A percentile compares a stretch with the other conserved stretches of the same genome.
phyloP scores from a whole-genome alignment of 2,888 invertebrate species.

The Willowsia nigromaculata region DNA sequence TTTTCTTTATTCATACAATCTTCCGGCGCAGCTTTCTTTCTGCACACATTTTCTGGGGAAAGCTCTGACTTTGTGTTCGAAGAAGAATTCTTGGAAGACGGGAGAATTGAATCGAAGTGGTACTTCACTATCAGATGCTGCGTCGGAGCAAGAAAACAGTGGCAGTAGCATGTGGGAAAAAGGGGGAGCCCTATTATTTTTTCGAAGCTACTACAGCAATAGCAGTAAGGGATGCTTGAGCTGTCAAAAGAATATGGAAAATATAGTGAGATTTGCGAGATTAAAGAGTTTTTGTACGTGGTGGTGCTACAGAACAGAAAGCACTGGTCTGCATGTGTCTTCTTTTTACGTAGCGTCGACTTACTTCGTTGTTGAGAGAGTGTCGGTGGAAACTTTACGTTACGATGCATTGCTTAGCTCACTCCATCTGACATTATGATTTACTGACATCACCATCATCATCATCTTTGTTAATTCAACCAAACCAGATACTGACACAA shows the following conservation, averaged over 20 bases:
- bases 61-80: background rate
- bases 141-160: background rate
- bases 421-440: constrained; percentile 58
- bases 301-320: background rate
- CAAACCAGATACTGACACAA: constrained; percentile 35
- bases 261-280: constrained; percentile 62
- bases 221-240: constrained; percentile 27
- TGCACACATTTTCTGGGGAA: background rate
- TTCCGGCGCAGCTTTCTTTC: background rate
- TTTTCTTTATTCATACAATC: constrained; percentile 12
- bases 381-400: constrained; percentile 1
- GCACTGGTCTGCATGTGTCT: background rate
- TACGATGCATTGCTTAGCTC: constrained; percentile 35
- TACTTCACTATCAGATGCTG: constrained; percentile 2
- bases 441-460: constrained; percentile 65
- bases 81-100: background rate
- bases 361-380: constrained; percentile 11
- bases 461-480: constrained; percentile 55
- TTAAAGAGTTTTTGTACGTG: constrained; percentile 61
- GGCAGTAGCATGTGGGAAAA: background rate
- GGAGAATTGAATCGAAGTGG: constrained; percentile 31
- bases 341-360: background rate
- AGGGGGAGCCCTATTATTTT: constrained; percentile 28
- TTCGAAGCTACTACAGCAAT: constrained; percentile 11
- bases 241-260: constrained; percentile 64